Evolutionary conservation across 2,797 vertebrate genomes (phyloP), one percentile per base, ranked within the genome.

Genomic region (Cynopterus sphinx): DNA sequence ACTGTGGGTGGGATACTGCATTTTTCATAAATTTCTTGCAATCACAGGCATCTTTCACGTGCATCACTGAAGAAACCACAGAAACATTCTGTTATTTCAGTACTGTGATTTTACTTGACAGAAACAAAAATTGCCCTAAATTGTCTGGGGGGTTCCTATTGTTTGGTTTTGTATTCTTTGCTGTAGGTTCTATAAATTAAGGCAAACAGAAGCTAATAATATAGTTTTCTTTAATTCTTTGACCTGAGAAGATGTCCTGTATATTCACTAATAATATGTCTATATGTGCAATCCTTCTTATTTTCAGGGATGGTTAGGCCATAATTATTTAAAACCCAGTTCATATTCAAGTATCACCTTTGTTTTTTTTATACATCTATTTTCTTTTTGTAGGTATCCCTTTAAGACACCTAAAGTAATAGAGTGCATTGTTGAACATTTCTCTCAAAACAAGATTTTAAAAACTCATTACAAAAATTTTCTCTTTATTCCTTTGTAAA

Each of bases 401-500:
- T 93, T 96, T 84, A 93, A 94, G 24, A 61, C 70, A 11, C 49
- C 46, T 87, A 68, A 96, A 39, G 55, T 65, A 75, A 94, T 75
- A 75, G n/a, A 93, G 21, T 46, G 4, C 3, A 71, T 73, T 75
- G 9, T 51, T 95, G 36, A 87, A 74, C 0, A 0, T 95, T 90
- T 83, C 41, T 82, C 59, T 91, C 55, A 91, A 84, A 96, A 93
- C 24, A 92, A 82, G 15, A 39, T 92, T 94, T 89, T 95, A 65
- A 89, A 77, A 92, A 75, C 24, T 74, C 43, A 83, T 93, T 41
- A 77, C 11, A 94, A 70, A 15, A 92, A 91, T 78, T 87, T 93
- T 87, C 6, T 77, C 53, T 90, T 94, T 93, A 79, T 84, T 96
- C n/a, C 41, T 94, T 81, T 91, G 53, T 90, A 78, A 94, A 96